Evolutionary conservation across 2,113 vertebrate genomes (phyloP).

Genomic region (Oryzias javanicus): DNA sequence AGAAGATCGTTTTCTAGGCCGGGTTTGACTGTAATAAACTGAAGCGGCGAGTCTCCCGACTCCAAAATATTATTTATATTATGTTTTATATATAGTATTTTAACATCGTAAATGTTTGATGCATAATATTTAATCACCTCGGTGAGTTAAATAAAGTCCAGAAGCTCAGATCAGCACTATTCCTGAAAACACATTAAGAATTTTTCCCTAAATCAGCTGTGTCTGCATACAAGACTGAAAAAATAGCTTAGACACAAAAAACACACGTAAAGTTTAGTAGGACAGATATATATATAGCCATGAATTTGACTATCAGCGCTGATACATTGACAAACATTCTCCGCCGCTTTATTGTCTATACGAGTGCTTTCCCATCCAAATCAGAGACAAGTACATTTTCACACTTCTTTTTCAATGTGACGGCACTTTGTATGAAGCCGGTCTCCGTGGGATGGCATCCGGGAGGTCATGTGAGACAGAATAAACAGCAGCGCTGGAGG

Average conservation of each 20-base stretch:
- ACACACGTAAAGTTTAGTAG: neutral
- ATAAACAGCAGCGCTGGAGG: conserved; percentile 29
- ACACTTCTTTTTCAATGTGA: conserved; percentile 33
- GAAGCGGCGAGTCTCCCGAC: conserved; percentile 46
- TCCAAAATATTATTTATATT: conserved; percentile 29
- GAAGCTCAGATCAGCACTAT: conserved; percentile 36
- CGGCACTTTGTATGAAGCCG: conserved; percentile 47
- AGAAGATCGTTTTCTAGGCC: conserved; percentile 44
- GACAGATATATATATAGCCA: neutral
- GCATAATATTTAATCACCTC: conserved; percentile 56
- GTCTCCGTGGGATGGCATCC: conserved; percentile 37
- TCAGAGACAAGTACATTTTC: conserved; percentile 29
- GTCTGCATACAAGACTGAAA: conserved; percentile 6
- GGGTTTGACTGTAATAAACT: conserved; percentile 46
- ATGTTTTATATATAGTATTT: no score
- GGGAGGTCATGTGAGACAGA: conserved; percentile 32
- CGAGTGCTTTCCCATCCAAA: conserved; percentile 28
- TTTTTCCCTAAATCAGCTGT: conserved; percentile 41
- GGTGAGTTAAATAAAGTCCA: conserved; percentile 43
- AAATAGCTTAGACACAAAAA: conserved; percentile 7
- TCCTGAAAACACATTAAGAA: conserved; percentile 36
- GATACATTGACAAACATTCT: neutral
- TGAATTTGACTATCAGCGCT: neutral
- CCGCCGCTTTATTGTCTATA: conserved; percentile 7
- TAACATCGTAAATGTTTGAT: no score